Base-by-base conservation (phyloP, 2,888 invertebrate species). In the Anagyrus pseudococci region DNA sequence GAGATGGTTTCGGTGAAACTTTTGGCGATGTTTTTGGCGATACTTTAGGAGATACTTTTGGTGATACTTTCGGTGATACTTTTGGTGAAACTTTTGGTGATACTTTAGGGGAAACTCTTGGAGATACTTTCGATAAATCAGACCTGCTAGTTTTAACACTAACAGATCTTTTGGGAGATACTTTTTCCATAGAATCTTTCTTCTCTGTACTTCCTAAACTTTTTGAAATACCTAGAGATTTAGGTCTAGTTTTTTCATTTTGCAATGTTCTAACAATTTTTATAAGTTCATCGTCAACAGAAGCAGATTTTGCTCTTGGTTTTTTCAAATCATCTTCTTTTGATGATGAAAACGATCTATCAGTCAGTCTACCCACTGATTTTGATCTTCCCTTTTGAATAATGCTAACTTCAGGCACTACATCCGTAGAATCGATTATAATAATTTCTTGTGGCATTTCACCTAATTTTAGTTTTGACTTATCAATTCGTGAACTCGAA, bases 91-190 rank as follows among this genome's bases (percentile, higher is more conserved):
- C 58, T 61, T 68, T 76, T 0, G 77, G 77, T 1, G 73, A 37
- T 13, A 66, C 66, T 56, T 66, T 69, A 20, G 71, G 71, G 0
- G 75, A 75, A 6, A 71, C 63, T 40, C 73, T 75, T 0, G 74
- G 71, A 20, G 75, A 65, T 47, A 67, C 48, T 58, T 62, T 69
- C 19, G 62, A 25, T 57, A 66, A 54, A 71, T 87, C 88, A 41
- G 87, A 83, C 74, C 87, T 88, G 48, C 86, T 76, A 85, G 86
- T 64, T 85, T 85, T 64, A 85, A 69, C 49, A 54, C 58, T 66
- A 26, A 62, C 54, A 6, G 71, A 69, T 58, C 75, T 73, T 61
- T 81, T 81, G 4, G 77, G 78, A 0, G 80, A 80, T 13, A 78
- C 68, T 67, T 74, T 80, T 19, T 80, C 80, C 19, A 69, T 13